phyloP scores from a whole-genome alignment of 2,888 invertebrate species.

The Galerucella nymphaeae region DNA sequence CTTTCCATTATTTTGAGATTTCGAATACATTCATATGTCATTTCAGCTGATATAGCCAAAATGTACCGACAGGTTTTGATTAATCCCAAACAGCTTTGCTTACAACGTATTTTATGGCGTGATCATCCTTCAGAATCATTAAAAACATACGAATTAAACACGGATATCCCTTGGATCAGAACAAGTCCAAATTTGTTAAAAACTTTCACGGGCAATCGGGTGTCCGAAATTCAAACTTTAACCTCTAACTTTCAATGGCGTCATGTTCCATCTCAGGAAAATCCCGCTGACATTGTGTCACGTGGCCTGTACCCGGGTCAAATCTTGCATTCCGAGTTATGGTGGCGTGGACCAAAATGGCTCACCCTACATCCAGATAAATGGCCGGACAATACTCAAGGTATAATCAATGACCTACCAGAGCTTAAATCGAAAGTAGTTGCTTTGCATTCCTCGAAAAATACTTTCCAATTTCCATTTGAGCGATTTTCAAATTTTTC shows the following conservation, averaged over 20 bases:
- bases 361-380: slow-evolving; percentile 5
- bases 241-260: slow-evolving; percentile 34
- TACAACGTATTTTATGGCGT: slow-evolving; percentile 42
- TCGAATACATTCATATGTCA: slow-evolving; percentile 36
- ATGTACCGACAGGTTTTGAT: slow-evolving; percentile 44
- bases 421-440: slow-evolving; percentile 9
- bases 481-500: background rate
- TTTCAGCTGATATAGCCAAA: slow-evolving; percentile 42
- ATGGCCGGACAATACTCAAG: slow-evolving; percentile 20
- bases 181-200: slow-evolving; percentile 39
- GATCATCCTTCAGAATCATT: slow-evolving; percentile 34
- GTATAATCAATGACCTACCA: background rate
- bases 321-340: slow-evolving; percentile 29
- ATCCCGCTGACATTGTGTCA: slow-evolving; percentile 42
- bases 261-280: slow-evolving; percentile 39
- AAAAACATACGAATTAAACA: slow-evolving; percentile 37
- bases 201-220: slow-evolving; percentile 42
- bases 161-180: slow-evolving; percentile 23
- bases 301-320: slow-evolving; percentile 20
- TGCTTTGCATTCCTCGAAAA: background rate
- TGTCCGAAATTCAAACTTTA: slow-evolving; percentile 40
- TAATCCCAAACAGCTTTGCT: slow-evolving; percentile 29
- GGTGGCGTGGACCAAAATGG: slow-evolving; percentile 35
- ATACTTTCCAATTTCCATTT: background rate
- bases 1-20: too few species aligned